A percentile compares a stretch with the other conserved stretches of the same genome.
Evolutionary conservation across 2,888 invertebrate genomes (phyloP).

Genomic region (Orthosia cruda): DNA sequence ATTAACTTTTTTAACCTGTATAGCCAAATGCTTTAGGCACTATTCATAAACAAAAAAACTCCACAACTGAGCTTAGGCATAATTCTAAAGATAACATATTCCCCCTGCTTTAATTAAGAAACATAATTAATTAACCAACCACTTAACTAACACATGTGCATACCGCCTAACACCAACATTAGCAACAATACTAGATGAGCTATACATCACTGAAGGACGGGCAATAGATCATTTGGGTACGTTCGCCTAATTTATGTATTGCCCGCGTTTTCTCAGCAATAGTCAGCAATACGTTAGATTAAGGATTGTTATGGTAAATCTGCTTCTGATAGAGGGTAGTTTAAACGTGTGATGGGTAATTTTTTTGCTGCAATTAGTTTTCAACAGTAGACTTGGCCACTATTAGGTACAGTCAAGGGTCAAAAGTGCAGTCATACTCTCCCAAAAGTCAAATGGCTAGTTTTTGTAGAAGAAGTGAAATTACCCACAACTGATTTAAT

Average conservation of each 20-base stretch:
- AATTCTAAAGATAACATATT: too few species aligned
- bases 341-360: background rate
- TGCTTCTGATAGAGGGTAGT: constrained; percentile 4
- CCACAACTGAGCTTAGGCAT: too few species aligned
- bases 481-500: too few species aligned
- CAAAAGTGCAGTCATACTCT: too few species aligned
- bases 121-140: constrained; percentile 11
- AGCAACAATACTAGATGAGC: constrained; percentile 59
- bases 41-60: too few species aligned
- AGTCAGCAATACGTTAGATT: constrained; percentile 28
- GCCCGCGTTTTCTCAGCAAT: constrained; percentile 25
- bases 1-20: too few species aligned
- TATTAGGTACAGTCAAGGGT: too few species aligned
- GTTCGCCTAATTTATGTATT: constrained; percentile 62
- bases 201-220: constrained; percentile 62
- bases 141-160: constrained; percentile 21
- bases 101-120: background rate
- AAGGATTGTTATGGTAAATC: constrained; percentile 18
- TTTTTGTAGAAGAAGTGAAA: too few species aligned
- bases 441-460: too few species aligned
- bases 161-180: constrained; percentile 51
- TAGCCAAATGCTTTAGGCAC: too few species aligned
- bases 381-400: too few species aligned
- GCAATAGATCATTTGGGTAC: constrained; percentile 63
- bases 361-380: background rate